Conservation (phyloP, 2,888 invertebrate genomes). For the Cephus nigrinus region DNA sequence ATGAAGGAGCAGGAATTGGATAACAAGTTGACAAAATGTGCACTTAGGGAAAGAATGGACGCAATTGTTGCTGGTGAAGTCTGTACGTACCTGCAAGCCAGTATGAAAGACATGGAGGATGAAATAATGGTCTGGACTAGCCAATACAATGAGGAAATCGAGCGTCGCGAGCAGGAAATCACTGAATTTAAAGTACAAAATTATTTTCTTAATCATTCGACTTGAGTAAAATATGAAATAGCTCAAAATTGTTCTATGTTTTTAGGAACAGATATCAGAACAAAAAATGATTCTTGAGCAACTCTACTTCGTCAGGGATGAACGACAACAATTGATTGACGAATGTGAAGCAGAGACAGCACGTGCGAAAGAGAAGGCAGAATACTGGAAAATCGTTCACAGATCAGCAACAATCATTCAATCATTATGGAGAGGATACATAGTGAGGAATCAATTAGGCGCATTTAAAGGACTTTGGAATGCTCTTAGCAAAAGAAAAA, state of each 20-base stretch:
- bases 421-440: conserved; percentile 50
- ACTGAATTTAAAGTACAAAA: conserved; percentile 33
- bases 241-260: not conserved
- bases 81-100: conserved; percentile 29
- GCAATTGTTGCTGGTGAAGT: conserved; percentile 39
- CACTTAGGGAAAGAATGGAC: conserved; percentile 31
- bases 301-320: conserved; percentile 28
- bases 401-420: conserved; percentile 50
- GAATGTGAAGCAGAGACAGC: conserved; percentile 34
- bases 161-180: conserved; percentile 39
- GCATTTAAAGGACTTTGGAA: conserved; percentile 35
- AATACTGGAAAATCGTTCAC: conserved; percentile 37
- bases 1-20: conserved; percentile 34
- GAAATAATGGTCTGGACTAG: conserved; percentile 42
- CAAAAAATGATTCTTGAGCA: conserved; percentile 39
- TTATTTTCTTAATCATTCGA: not conserved
- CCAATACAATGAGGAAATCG: conserved; percentile 45
- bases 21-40: conserved; percentile 34
- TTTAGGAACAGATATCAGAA: conserved; percentile 44
- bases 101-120: conserved; percentile 39
- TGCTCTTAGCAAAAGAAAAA: conserved; percentile 33
- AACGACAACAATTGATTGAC: conserved; percentile 43
- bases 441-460: conserved; percentile 53
- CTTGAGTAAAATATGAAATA: not conserved
- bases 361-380: conserved; percentile 27